Evolutionary conservation across 2,113 vertebrate genomes (phyloP).

Genomic region (Orycteropus afer): DNA sequence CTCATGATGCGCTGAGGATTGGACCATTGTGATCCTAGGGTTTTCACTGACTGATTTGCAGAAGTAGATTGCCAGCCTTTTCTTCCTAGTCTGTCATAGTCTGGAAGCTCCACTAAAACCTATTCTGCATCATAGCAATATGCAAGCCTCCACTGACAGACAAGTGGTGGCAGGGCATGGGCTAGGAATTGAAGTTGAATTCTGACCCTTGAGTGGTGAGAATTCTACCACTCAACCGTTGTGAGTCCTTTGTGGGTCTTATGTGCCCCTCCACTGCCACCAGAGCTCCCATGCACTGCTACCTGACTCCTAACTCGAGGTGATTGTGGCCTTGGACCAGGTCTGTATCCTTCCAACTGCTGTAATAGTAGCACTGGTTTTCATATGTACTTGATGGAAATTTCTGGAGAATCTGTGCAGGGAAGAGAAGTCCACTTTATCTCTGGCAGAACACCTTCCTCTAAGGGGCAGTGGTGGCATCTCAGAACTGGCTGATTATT

Average conservation of each 20-base stretch:
- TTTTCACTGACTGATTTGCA: neutral
- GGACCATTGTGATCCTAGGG: neutral
- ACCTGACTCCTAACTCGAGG: neutral
- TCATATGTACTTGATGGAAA: neutral
- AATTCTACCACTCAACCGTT: neutral
- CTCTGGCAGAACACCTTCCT: neutral
- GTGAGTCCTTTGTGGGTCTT: neutral
- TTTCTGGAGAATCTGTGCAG: conserved; percentile 11
- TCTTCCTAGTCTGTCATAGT: neutral
- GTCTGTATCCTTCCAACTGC: neutral
- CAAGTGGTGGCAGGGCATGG: neutral
- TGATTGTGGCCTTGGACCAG: neutral
- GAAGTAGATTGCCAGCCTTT: neutral
- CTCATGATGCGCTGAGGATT: neutral
- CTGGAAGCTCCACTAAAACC: neutral
- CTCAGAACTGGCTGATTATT: neutral
- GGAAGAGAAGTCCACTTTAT: neutral
- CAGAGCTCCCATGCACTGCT: neutral
- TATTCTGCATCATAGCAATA: neutral
- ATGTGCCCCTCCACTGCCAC: neutral
- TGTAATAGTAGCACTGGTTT: neutral
- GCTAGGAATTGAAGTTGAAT: neutral
- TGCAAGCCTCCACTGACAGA: neutral
- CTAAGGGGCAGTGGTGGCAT: neutral
- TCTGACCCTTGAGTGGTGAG: neutral